Evolutionary conservation across 2,888 invertebrate genomes (phyloP), one percentile per base, ranked within the genome.

Genomic region (Periphyllus acericola): DNA sequence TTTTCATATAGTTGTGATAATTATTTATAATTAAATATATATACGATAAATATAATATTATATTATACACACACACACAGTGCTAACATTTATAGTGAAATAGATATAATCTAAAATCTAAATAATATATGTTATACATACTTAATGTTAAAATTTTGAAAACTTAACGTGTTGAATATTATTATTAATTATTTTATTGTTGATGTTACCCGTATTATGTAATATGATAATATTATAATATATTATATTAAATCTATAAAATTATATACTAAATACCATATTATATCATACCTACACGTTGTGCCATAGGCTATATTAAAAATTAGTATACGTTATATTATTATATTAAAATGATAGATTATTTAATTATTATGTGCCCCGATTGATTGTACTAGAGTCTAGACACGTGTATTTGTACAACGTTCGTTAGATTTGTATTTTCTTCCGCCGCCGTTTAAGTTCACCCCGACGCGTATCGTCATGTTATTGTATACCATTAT

Each of bases 121-220:
- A 29, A 71, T 60, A 68, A 4, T n/a, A 74, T 71, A 74, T n/a
- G n/a, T 36, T 74, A 74, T 34, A 34, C 17, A 72, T 34, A 34
- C 72, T 74, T 74, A 74, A 32, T 74, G 74, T 74, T 74, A 36
- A 74, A 74, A 8, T 74, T 71, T 71, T 36, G 6, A 72, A 36
- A 74, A 74, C 74, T 14, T 36, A 36, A 74, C 74, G 74, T 74
- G 74, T 74, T 74, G 74, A 74, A 74, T 74, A 74, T 74, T 74
- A 74, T 36, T 74, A 36, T 6, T 74, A 36, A 74, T 74, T 36
- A 74, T 74, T 74, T 36, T 74, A 36, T 74, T 74, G 74, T 74
- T 74, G 74, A 74, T 74, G 74, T 74, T 36, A 36, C 34, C 19
- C 25, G 3, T 74, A 46, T 46, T 8, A 25, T 25, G 25, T 74